Percentiles rank a stretch among this genome's conserved stretches.
Conservation (phyloP, 1,140 invertebrate species). For the Philaenus spumarius region DNA sequence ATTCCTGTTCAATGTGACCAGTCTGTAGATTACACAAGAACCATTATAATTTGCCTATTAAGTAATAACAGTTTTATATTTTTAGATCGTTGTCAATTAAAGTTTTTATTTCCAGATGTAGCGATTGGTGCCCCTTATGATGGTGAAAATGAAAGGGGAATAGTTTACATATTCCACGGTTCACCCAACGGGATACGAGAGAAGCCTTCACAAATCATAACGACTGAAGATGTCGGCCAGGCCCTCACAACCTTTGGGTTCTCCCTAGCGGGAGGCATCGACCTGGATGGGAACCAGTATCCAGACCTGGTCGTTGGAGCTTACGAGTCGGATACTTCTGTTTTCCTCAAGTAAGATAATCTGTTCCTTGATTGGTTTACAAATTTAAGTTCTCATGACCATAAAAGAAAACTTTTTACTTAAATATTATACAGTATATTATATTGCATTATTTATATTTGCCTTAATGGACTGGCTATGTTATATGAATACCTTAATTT, state of each 20-base stretch:
- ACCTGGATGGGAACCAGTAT: slow-evolving; percentile 85
- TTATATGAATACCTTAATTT: too few relatives aligned
- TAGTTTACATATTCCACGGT: slow-evolving; percentile 93
- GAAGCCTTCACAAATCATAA: slow-evolving; percentile 75
- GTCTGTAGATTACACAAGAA: too few relatives aligned
- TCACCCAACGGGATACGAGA: slow-evolving; percentile 61
- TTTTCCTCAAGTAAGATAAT: slow-evolving; percentile 70
- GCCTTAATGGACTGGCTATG: too few relatives aligned
- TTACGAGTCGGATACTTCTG: slow-evolving; percentile 72
- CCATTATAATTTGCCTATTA: neutral
- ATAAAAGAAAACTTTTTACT: too few relatives aligned
- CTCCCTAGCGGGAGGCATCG: slow-evolving; percentile 78
- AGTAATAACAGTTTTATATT: neutral
- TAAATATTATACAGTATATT: too few relatives aligned
- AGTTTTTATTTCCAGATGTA: slow-evolving; percentile 59
- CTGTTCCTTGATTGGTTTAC: too few relatives aligned
- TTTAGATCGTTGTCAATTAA: neutral
- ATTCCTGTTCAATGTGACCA: too few relatives aligned
- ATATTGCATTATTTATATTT: too few relatives aligned
- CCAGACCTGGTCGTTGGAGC: slow-evolving; percentile 86
- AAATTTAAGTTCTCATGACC: too few relatives aligned
- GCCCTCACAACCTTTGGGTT: slow-evolving; percentile 76
- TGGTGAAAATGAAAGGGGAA: slow-evolving; percentile 70
- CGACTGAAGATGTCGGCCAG: slow-evolving; percentile 49
- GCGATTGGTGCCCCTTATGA: slow-evolving; percentile 95